phyloP scores from a whole-genome alignment of 2,113 vertebrate genomes.

The Brachyhypopomus occidentalis region DNA sequence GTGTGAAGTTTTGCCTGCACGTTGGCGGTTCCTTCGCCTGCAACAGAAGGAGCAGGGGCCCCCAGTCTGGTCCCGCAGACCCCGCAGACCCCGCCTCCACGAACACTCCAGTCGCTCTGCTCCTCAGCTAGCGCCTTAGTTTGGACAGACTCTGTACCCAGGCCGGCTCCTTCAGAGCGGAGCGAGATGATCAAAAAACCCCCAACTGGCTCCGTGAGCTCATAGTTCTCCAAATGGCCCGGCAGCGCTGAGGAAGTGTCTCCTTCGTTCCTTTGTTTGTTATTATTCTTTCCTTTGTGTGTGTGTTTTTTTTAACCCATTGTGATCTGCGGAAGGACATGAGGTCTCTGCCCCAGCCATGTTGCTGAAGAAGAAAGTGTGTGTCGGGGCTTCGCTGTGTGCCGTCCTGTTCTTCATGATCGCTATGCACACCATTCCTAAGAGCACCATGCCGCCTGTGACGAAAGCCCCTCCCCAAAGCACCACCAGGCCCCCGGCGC shows the following conservation, averaged over 20 bases:
- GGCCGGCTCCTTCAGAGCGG: background rate
- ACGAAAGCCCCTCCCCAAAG: background rate
- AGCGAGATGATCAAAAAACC: background rate
- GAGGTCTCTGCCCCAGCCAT: constrained; percentile 50
- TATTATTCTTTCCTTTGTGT: no score
- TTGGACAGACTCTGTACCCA: background rate
- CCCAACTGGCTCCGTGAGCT: constrained; percentile 7
- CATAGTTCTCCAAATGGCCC: constrained; percentile 4
- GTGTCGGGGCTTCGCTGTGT: constrained; percentile 48
- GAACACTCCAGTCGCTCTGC: no score
- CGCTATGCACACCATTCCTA: constrained; percentile 67
- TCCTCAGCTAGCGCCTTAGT: no score
- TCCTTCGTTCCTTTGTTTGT: no score
- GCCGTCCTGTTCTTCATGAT: constrained; percentile 72
- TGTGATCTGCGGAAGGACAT: background rate
- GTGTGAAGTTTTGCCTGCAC: background rate
- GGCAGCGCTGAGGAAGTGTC: background rate
- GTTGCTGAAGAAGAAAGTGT: constrained; percentile 70
- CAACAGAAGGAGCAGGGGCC: background rate
- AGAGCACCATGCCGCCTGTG: constrained; percentile 40
- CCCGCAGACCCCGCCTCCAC: no score
- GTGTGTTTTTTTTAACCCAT: background rate
- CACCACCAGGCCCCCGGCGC: background rate
- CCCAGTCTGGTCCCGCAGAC: background rate
- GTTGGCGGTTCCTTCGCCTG: background rate